Percentiles rank a stretch among this genome's conserved stretches.
Evolutionary conservation across 2,797 vertebrate species (phyloP).

Genomic region (Mastacembelus armatus): DNA sequence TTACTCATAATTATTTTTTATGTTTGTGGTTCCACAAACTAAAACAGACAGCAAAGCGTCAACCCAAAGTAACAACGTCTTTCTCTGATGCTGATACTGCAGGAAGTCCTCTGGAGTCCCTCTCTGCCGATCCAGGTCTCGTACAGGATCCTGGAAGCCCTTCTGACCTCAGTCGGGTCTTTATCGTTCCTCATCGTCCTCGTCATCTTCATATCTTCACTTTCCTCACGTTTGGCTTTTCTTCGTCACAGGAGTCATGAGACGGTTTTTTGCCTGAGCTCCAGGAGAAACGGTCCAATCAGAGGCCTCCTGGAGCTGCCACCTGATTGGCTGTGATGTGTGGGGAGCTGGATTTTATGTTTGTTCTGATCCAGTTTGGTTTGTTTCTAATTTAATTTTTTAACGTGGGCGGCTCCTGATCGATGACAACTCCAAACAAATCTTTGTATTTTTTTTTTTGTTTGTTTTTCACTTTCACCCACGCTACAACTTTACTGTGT

Average conservation of each 20-base stretch:
- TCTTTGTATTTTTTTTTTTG: too few species aligned
- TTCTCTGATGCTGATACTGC: too few species aligned
- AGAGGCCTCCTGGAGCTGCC: too few species aligned
- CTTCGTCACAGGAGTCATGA: constrained; percentile 83
- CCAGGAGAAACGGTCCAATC: not conserved
- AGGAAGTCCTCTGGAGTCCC: too few species aligned
- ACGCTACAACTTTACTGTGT: constrained; percentile 88
- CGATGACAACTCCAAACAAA: constrained; percentile 80
- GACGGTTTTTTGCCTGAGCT: constrained; percentile 83
- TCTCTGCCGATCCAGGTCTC: too few species aligned
- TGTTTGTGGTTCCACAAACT: too few species aligned
- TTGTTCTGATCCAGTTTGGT: constrained; percentile 52
- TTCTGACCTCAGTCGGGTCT: too few species aligned
- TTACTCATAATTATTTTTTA: too few species aligned
- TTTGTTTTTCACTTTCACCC: constrained; percentile 39
- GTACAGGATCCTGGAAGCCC: too few species aligned
- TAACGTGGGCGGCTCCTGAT: constrained; percentile 80
- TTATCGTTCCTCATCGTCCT: constrained; percentile 8
- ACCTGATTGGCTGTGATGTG: constrained; percentile 74
- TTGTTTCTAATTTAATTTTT: constrained; percentile 59
- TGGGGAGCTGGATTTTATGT: constrained; percentile 58
- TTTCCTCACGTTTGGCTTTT: constrained; percentile 84
- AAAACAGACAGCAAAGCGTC: too few species aligned
- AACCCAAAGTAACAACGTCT: too few species aligned
- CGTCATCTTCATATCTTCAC: constrained; percentile 11